Conservation (phyloP, 37 sponge, comb jelly and placozoan species). For the Lycopodina hypogea region DNA sequence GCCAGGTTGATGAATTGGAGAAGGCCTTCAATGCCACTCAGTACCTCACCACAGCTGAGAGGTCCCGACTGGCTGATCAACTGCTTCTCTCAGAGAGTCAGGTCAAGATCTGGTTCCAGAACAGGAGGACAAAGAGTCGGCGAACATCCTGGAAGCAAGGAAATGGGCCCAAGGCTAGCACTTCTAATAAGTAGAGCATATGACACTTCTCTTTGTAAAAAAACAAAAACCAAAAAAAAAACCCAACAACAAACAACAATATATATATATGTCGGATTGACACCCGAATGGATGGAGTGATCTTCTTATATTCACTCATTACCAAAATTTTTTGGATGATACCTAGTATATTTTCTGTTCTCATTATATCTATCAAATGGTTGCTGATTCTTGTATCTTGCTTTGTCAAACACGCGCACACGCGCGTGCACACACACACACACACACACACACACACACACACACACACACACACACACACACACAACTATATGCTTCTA, state of each 20-base stretch:
- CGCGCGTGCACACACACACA: no score
- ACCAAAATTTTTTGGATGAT: no score
- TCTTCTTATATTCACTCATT: background rate
- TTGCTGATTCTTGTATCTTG: no score
- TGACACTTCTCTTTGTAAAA: background rate
- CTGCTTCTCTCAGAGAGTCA: constrained; percentile 70
- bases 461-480: no score
- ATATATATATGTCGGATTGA: background rate
- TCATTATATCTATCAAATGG: no score
- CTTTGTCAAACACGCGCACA: no score
- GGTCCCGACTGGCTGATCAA: constrained; percentile 62
- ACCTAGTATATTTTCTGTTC: no score
- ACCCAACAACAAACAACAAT: constrained; percentile 15
- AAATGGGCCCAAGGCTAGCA: constrained; percentile 14
- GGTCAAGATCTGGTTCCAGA: constrained; percentile 84
- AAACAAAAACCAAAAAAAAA: no score
- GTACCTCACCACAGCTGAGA: constrained; percentile 73
- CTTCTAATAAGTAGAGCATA: background rate
- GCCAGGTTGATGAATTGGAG: constrained; percentile 78
- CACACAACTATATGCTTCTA: no score
- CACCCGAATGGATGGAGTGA: background rate
- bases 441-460: no score
- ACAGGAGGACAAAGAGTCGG: constrained; percentile 77
- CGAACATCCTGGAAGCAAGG: constrained; percentile 72
- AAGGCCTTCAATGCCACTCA: constrained; percentile 73